Conservation (phyloP, 92 coral and sea anemone species). For the Zoanthus sociatus region DNA sequence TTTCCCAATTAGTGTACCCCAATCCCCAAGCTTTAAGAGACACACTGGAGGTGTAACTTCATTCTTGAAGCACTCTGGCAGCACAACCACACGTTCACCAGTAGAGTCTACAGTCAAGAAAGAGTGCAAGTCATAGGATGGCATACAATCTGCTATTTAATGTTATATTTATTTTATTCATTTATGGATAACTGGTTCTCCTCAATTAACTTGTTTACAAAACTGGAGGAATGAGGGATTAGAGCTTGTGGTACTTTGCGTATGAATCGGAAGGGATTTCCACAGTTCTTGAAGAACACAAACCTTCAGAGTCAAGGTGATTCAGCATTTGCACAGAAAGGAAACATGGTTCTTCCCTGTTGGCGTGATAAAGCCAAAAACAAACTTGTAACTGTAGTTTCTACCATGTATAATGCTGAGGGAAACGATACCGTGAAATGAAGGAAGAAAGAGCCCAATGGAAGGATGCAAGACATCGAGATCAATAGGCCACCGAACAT, state of each 20-base stretch:
- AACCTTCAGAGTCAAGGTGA: not conserved
- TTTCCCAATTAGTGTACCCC: too few species aligned
- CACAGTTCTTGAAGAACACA: too few species aligned
- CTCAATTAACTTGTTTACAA: too few species aligned
- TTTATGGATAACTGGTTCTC: too few species aligned
- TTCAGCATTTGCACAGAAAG: constrained; percentile 4
- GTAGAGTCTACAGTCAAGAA: not conserved
- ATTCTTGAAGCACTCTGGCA: constrained; percentile 33
- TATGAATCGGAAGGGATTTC: too few species aligned
- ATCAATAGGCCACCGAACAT: constrained; percentile 20
- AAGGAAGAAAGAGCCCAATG: constrained; percentile 5
- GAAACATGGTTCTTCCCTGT: constrained; percentile 10
- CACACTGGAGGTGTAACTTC: constrained; percentile 36
- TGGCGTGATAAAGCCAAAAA: constrained; percentile 40
- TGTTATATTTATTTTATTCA: too few species aligned
- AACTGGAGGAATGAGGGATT: too few species aligned
- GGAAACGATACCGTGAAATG: constrained; percentile 21
- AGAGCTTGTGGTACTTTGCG: too few species aligned
- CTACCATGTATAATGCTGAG: constrained; percentile 9
- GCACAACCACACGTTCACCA: not conserved
- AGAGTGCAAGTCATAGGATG: not conserved
- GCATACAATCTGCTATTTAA: too few species aligned
- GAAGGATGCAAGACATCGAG: constrained; percentile 16
- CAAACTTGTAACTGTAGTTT: constrained; percentile 9
- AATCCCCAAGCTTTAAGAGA: too few species aligned